Base-by-base conservation (phyloP, 2,797 vertebrate species). In the Ara ararauna region DNA sequence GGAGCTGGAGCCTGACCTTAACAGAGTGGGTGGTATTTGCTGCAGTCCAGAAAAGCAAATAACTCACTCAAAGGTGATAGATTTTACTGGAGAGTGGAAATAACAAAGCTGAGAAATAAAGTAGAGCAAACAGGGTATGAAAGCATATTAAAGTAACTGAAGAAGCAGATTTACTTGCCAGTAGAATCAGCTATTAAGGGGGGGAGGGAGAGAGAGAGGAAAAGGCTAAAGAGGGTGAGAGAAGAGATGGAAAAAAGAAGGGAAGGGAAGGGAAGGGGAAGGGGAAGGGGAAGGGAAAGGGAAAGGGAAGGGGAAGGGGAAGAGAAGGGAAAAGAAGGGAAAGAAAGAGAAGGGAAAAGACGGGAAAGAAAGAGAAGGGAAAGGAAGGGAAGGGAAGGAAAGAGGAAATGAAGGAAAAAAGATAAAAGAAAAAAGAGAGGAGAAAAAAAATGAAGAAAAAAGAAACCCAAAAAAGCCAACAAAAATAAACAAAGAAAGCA, bases 1-100 rank as follows among this genome's bases (percentile, higher is more conserved):
- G 93, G 91, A 96, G 96, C 85, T 74, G 96, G 85, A 96, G 94
- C 86, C 93, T 97, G 96, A 96, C 93, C 97, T 90, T 89, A 95
- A 94, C 97, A 47, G 94, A 89, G 96, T 98, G 98, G 98, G 98
- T 98, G 97, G 97, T 90, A 98, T 61, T 71, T 89, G 93, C 91
- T 89, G 91, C 95, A 75, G 60, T 95, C 93, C 93, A 47, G 71
- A 92, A 96, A 96, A 96, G 96, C 95, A 97, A 97, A 97, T 97
- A 98, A 98, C 54, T 97, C 97, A 98, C 89, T 83, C 89, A 86
- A 75, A 91, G 94, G 96, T 96, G 97, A 97, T 62, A 89, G 97
- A 96, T 97, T 97, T 95, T 89, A 94, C 95, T 68, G 94, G 81
- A 89, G 82, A 94, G 92, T 97, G 96, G 96, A 97, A 97, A 96